Evolutionary conservation across 2,888 invertebrate species (phyloP).

Genomic region (Parthenolecanium corni): DNA sequence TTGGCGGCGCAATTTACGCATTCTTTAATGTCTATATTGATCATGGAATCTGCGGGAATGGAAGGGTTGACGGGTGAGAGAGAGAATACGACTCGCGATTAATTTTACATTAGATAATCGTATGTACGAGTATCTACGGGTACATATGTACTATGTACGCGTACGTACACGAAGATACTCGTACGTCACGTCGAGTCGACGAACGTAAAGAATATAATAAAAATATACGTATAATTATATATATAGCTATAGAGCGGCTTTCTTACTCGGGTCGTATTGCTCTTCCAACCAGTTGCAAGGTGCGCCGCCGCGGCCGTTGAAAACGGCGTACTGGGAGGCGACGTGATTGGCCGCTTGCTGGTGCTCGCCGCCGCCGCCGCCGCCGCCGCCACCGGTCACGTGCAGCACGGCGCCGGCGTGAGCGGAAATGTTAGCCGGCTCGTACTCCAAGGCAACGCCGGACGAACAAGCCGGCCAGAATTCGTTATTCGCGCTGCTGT

Average conservation of each 20-base stretch:
- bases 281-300: constrained; percentile 31
- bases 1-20: constrained; percentile 36
- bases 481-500: background rate
- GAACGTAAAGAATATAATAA: background rate
- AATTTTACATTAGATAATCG: too few relatives aligned
- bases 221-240: background rate
- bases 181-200: background rate
- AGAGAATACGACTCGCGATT: too few relatives aligned
- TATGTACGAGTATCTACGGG: too few relatives aligned
- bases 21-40: constrained; percentile 50
- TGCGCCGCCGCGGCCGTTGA: constrained; percentile 30
- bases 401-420: constrained; percentile 28
- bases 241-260: too few relatives aligned
- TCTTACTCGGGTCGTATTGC: constrained; percentile 33
- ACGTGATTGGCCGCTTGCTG: constrained; percentile 17
- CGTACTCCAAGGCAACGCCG: constrained; percentile 21
- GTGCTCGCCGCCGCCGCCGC: constrained; percentile 28
- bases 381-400: constrained; percentile 11
- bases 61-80: background rate
- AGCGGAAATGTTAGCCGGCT: constrained; percentile 1
- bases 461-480: constrained; percentile 20
- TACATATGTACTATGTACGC: too few relatives aligned
- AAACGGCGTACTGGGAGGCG: constrained; percentile 28
- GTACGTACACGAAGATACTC: background rate
- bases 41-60: constrained; percentile 32